Percentiles rank a stretch among this genome's conserved stretches.
These are phyloP conservation scores for Oreortyx pictus DNA, from an alignment of 2,797 vertebrate species.

Conservation along the genomic window DNA sequence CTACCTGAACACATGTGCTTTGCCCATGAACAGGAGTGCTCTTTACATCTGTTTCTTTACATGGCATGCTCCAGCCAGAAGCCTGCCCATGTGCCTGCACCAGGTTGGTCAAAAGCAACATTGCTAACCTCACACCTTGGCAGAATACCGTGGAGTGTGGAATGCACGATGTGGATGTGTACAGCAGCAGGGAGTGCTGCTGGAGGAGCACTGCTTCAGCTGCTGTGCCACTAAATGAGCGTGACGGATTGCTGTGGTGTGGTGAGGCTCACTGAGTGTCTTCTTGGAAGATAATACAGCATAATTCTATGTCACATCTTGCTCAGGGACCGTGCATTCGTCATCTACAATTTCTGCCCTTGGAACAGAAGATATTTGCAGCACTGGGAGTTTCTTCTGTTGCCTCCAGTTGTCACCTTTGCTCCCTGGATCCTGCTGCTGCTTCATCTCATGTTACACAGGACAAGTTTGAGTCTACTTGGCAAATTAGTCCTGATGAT, in stretches of 20 bases:
- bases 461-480: not conserved
- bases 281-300: not conserved
- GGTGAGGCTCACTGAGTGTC: not conserved
- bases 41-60: not conserved
- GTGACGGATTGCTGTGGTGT: not conserved
- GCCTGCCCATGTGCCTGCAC: not conserved
- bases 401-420: not conserved
- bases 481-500: not conserved
- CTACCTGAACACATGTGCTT: fast-evolving
- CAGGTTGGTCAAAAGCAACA: not conserved
- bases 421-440: not conserved
- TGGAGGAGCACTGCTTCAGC: not conserved
- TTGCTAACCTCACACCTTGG: not conserved
- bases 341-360: not conserved
- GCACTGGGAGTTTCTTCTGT: not conserved
- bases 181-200: not conserved
- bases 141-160: fast-evolving
- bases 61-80: not conserved
- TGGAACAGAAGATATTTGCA: not conserved
- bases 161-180: not conserved
- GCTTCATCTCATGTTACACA: not conserved
- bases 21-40: fast-evolving
- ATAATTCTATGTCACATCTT: not conserved
- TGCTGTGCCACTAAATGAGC: not conserved
- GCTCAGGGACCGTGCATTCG: not conserved